A percentile compares a stretch with the other conserved stretches of the same genome.
These are phyloP conservation scores for Aspidiotus destructor DNA, from an alignment of 2,888 invertebrate genomes.

Conservation along the genomic window DNA sequence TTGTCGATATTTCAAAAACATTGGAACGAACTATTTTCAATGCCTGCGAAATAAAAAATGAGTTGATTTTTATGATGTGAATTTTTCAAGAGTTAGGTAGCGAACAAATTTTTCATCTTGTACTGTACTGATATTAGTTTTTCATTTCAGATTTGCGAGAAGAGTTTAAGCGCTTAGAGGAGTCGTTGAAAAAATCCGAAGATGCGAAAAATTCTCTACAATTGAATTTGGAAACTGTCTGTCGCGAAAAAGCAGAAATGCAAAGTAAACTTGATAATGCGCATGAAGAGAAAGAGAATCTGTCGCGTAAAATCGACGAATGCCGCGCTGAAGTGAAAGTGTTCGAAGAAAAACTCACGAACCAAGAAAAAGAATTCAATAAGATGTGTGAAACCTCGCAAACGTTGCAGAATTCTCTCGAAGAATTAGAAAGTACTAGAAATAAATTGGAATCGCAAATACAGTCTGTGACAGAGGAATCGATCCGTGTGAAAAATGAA, in stretches of 20 bases:
- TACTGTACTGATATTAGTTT: not conserved
- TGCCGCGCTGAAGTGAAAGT: not conserved
- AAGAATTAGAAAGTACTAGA: no score
- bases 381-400: no score
- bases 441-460: no score
- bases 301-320: conserved; percentile 6
- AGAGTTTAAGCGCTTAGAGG: conserved; percentile 16
- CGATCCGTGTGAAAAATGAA: no score
- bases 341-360: not conserved
- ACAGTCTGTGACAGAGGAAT: no score
- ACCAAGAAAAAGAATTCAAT: not conserved
- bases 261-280: conserved; percentile 1
- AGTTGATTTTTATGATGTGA: no score
- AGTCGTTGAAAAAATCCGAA: conserved; percentile 32
- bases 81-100: not conserved
- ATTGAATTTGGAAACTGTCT: conserved; percentile 8
- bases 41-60: no score
- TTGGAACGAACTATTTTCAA: no score
- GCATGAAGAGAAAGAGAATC: not conserved
- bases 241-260: not conserved
- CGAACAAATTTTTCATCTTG: not conserved
- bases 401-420: no score
- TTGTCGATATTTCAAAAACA: no score
- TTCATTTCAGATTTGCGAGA: conserved; percentile 1
- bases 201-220: conserved; percentile 27